phyloP scores from a whole-genome alignment of 2,888 invertebrate genomes.

The Drosophila meridiana region DNA sequence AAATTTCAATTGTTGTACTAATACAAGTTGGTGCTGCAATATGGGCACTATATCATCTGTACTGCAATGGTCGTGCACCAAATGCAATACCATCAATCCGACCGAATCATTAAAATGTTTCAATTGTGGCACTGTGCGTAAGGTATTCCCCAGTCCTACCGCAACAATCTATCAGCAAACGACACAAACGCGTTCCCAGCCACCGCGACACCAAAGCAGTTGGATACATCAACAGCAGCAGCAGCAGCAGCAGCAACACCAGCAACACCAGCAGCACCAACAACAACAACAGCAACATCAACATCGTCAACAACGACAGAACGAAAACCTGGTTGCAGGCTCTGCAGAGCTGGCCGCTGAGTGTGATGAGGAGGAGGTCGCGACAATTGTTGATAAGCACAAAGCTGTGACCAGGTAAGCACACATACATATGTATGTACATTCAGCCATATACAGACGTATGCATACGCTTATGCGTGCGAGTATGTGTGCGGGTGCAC shows the following conservation, averaged over 20 bases:
- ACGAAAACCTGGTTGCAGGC: slow-evolving; percentile 36
- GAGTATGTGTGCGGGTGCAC: slow-evolving; percentile 14
- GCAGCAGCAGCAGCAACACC: slow-evolving; percentile 29
- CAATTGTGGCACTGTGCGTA: slow-evolving; percentile 91
- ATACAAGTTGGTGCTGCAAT: slow-evolving; percentile 38
- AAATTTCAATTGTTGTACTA: slow-evolving; percentile 42
- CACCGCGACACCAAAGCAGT: slow-evolving; percentile 51
- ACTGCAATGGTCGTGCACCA: slow-evolving; percentile 96
- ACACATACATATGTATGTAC: slow-evolving; percentile 13
- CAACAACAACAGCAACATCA: slow-evolving; percentile 36
- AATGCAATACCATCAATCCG: slow-evolving; percentile 95
- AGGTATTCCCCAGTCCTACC: slow-evolving; percentile 83
- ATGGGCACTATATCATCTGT: slow-evolving; percentile 98
- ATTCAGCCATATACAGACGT: slow-evolving; percentile 7
- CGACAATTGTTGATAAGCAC: slow-evolving; percentile 65
- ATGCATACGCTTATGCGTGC: slow-evolving; percentile 20
- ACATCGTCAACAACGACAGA: slow-evolving; percentile 32
- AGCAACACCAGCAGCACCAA: slow-evolving; percentile 30
- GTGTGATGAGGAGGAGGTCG: slow-evolving; percentile 56
- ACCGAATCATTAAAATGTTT: slow-evolving; percentile 93
- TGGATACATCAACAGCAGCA: slow-evolving; percentile 54
- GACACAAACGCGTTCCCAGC: slow-evolving; percentile 50
- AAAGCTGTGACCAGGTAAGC: slow-evolving; percentile 65
- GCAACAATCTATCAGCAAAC: slow-evolving; percentile 62
- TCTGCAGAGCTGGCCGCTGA: slow-evolving; percentile 51